Conservation (phyloP, 2,888 invertebrate species). For the Colostygia pectinataria region DNA sequence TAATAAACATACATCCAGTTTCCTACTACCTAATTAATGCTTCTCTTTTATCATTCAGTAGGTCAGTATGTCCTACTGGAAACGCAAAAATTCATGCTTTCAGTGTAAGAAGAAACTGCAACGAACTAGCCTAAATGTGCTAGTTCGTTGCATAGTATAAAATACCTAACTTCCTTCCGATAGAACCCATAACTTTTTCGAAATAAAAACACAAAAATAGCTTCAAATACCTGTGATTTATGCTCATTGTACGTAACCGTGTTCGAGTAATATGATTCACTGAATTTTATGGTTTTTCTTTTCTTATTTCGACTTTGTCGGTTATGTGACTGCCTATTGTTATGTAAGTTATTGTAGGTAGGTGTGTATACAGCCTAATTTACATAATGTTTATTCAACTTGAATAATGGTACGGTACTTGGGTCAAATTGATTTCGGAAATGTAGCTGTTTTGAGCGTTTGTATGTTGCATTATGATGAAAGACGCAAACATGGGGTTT, state of each 20-base stretch:
- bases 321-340: conserved; percentile 34
- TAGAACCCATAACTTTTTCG: not conserved
- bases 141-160: no score
- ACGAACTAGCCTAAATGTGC: no score
- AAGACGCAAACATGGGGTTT: not conserved
- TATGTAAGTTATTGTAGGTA: conserved; percentile 32
- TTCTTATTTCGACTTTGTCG: conserved; percentile 32
- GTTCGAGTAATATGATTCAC: conserved; percentile 34
- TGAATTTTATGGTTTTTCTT: conserved; percentile 35
- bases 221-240: conserved; percentile 18
- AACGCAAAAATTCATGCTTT: no score
- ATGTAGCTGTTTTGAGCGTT: conserved; percentile 15
- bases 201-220: conserved; percentile 2
- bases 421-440: conserved; percentile 29
- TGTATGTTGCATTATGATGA: not conserved
- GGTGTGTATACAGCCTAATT: conserved; percentile 32
- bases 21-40: no score
- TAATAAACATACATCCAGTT: no score
- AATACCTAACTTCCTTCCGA: not conserved
- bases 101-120: no score
- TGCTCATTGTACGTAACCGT: conserved; percentile 30
- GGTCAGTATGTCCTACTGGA: no score
- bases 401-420: conserved; percentile 29
- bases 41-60: no score
- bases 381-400: conserved; percentile 31